Evolutionary conservation across 1,140 invertebrate genomes (phyloP).

Genomic region (Drosophila busckii): DNA sequence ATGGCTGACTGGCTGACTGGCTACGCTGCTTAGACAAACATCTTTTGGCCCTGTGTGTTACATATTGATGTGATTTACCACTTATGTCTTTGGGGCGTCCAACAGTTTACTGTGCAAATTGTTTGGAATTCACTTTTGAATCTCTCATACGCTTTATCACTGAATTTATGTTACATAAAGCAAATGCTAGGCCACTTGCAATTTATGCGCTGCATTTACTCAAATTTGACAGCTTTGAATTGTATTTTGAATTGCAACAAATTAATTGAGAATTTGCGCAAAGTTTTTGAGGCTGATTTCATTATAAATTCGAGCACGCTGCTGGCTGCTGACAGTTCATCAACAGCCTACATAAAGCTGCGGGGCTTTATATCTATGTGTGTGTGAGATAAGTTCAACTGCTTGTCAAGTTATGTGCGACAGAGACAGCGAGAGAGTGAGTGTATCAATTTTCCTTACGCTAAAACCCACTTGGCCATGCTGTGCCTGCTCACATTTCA

Average conservation of each 20-base stretch:
- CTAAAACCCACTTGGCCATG: no score
- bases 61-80: conserved; percentile 78
- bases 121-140: conserved; percentile 71
- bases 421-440: neutral
- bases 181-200: neutral
- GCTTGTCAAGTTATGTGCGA: conserved; percentile 19
- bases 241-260: conserved; percentile 18
- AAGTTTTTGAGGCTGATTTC: conserved; percentile 64
- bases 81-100: conserved; percentile 63
- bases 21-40: conserved; percentile 62
- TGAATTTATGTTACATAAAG: conserved; percentile 26
- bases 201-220: neutral
- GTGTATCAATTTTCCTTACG: conserved; percentile 73
- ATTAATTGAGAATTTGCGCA: no score
- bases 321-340: no score
- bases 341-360: conserved; percentile 17
- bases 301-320: conserved; percentile 77
- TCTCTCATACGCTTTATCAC: conserved; percentile 19
- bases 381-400: conserved; percentile 19
- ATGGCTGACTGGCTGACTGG: conserved; percentile 14
- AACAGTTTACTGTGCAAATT: conserved; percentile 66
- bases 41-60: conserved; percentile 51
- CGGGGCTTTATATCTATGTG: conserved; percentile 51
- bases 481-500: conserved; percentile 68
- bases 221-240: conserved; percentile 15